Percentiles rank a stretch among this genome's conserved stretches.
Evolutionary conservation across 2,113 vertebrate genomes (phyloP).

Genomic region (Lycaon pictus): DNA sequence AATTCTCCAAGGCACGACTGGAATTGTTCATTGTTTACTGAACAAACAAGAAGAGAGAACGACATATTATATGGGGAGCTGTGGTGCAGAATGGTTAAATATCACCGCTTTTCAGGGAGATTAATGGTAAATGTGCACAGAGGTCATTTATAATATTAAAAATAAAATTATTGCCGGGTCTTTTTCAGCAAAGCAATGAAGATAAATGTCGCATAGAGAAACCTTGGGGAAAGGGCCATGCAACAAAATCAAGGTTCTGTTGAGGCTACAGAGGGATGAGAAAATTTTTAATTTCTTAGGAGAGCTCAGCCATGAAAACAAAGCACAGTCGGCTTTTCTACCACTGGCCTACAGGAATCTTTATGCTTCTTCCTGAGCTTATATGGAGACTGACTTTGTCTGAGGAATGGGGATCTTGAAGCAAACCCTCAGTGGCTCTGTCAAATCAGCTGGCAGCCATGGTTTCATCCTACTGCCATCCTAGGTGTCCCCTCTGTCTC

Average conservation of each 20-base stretch:
- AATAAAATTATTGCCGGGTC: constrained; percentile 79
- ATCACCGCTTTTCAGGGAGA: constrained; percentile 76
- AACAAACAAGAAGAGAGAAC: constrained; percentile 77
- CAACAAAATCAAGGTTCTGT: constrained; percentile 71
- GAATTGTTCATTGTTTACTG: constrained; percentile 76
- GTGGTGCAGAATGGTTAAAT: constrained; percentile 70
- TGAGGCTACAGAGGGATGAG: constrained; percentile 57
- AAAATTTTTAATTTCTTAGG: constrained; percentile 64
- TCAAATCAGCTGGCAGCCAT: background rate
- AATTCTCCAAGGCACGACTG: constrained; percentile 69
- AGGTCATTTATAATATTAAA: constrained; percentile 81
- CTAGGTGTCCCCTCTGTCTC: background rate
- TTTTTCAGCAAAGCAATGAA: constrained; percentile 82
- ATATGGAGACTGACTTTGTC: background rate
- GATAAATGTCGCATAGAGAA: constrained; percentile 81
- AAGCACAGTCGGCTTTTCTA: background rate
- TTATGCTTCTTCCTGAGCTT: background rate
- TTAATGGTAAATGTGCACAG: constrained; percentile 77
- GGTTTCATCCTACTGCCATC: fast-evolving
- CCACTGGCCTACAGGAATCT: background rate
- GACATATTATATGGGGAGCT: constrained; percentile 49
- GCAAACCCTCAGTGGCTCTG: background rate
- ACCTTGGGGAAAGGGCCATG: constrained; percentile 74
- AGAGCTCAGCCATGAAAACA: constrained; percentile 44
- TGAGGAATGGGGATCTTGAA: background rate